phyloP scores from a whole-genome alignment of 2,888 invertebrate genomes.

The Theodoxus fluviatilis region DNA sequence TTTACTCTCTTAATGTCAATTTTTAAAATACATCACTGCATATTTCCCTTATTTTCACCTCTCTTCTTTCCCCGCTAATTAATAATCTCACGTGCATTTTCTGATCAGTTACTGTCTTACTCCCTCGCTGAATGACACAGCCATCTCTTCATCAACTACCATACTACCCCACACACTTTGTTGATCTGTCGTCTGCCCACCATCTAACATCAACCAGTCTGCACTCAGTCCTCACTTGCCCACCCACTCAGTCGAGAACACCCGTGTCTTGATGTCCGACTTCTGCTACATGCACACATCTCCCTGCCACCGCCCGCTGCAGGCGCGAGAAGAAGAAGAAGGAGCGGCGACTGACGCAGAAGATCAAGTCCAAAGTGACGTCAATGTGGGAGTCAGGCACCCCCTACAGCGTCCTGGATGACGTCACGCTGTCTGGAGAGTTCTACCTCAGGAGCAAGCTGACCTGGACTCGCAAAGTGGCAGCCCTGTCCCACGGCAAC shows the following conservation, averaged over 20 bases:
- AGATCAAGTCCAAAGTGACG: slow-evolving; percentile 39
- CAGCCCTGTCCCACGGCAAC: slow-evolving; percentile 48
- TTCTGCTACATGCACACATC: no score
- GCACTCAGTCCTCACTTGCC: no score
- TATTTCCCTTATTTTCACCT: no score
- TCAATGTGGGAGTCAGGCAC: slow-evolving; percentile 44
- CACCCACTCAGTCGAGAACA: no score
- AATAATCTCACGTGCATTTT: no score
- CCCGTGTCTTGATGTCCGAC: no score
- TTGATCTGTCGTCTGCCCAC: neutral
- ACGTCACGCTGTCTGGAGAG: slow-evolving; percentile 50
- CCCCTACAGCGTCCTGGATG: slow-evolving; percentile 46
- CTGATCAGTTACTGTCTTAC: no score
- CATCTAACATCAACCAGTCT: no score
- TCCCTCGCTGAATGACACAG: slow-evolving; percentile 9
- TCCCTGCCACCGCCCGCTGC: neutral
- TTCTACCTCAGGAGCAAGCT: slow-evolving; percentile 52
- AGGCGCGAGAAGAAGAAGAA: slow-evolving; percentile 45
- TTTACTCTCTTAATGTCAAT: no score
- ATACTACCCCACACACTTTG: neutral
- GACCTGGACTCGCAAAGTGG: slow-evolving; percentile 53
- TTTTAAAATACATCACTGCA: no score
- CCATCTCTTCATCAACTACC: no score
- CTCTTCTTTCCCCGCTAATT: no score
- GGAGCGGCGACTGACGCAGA: slow-evolving; percentile 27